Conservation (phyloP, 2,113 vertebrate species). For the Oncorhynchus mykiss region DNA sequence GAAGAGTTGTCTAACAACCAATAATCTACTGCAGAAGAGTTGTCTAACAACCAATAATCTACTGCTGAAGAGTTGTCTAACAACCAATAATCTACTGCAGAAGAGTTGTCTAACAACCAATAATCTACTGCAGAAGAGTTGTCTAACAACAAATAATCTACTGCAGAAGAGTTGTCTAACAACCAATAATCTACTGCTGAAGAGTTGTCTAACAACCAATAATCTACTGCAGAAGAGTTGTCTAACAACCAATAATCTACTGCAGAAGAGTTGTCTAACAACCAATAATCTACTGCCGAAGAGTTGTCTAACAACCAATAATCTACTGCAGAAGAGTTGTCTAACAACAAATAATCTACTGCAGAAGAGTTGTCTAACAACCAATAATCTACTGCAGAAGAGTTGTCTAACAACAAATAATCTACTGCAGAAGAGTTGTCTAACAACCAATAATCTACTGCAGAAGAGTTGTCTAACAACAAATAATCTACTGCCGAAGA, state of each 20-base stretch:
- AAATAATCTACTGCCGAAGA: no score
- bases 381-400: no score
- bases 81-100: no score
- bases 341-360: no score
- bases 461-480: slow-evolving; percentile 48
- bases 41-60: neutral
- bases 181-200: fast-evolving
- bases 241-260: slow-evolving; percentile 1
- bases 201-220: slow-evolving; percentile 58
- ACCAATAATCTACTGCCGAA: slow-evolving; percentile 50
- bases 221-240: slow-evolving; percentile 55
- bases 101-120: no score
- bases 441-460: slow-evolving; percentile 50
- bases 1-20: no score
- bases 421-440: slow-evolving; percentile 51
- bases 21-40: no score
- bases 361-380: no score
- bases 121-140: slow-evolving; percentile 35
- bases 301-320: slow-evolving; percentile 39
- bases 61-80: slow-evolving; percentile 53
- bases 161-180: slow-evolving; percentile 52
- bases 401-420: no score
- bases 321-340: no score
- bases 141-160: slow-evolving; percentile 57
- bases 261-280: slow-evolving; percentile 56